A percentile compares a stretch with the other conserved stretches of the same genome.
These are phyloP conservation scores for Rhizoglyphus robini DNA, from an alignment of 1,140 invertebrate genomes.

Conservation along the genomic window DNA sequence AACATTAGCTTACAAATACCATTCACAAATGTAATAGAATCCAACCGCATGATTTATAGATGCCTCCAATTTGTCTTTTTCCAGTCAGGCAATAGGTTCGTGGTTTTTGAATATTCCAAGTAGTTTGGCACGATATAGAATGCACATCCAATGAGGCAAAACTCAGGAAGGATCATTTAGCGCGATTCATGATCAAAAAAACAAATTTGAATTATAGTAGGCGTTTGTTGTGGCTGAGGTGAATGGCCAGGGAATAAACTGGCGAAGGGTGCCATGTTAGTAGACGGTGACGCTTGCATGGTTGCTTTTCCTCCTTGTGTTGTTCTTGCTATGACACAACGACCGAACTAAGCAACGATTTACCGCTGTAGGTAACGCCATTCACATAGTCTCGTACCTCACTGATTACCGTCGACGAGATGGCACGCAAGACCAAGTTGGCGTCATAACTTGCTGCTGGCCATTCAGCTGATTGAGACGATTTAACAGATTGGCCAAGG, in stretches of 20 bases:
- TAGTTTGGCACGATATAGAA: constrained; percentile 54
- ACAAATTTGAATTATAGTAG: constrained; percentile 22
- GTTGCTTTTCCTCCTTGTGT: not conserved
- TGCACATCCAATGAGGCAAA: constrained; percentile 78
- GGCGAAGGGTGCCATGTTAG: not conserved
- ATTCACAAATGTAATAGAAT: too few species aligned
- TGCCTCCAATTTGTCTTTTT: constrained; percentile 63
- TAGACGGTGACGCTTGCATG: not conserved
- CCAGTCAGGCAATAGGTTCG: constrained; percentile 50
- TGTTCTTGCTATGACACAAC: not conserved
- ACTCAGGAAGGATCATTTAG: constrained; percentile 54
- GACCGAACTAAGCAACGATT: too few species aligned
- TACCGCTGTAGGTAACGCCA: too few species aligned
- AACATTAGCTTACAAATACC: too few species aligned
- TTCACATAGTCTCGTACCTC: too few species aligned
- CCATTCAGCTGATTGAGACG: constrained; percentile 46
- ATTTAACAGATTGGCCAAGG: constrained; percentile 82
- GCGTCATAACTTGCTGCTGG: not conserved
- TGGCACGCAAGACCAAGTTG: too few species aligned
- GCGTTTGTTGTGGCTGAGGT: constrained; percentile 30
- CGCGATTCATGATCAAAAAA: constrained; percentile 33
- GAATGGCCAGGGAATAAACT: not conserved
- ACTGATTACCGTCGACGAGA: too few species aligned
- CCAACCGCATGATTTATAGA: too few species aligned
- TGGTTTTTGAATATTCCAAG: constrained; percentile 40